These are phyloP conservation scores for Metopia argyrocephala DNA, from an alignment of 2,888 invertebrate species.

Conservation along the genomic window DNA sequence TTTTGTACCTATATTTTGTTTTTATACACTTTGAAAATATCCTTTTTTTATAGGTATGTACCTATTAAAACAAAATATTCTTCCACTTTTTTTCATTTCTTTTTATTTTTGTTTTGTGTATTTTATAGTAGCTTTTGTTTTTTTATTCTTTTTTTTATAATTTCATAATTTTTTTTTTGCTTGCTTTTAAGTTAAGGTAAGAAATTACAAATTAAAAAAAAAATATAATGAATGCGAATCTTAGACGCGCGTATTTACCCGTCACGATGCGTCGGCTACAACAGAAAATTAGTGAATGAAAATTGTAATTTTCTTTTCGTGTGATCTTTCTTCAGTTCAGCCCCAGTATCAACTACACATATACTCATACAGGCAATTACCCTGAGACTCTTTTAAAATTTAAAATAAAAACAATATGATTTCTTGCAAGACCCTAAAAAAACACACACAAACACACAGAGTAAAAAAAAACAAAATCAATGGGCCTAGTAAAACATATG, in stretches of 20 bases:
- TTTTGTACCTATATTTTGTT: constrained; percentile 9
- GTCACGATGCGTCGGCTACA: constrained; percentile 71
- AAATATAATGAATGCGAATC: constrained; percentile 7
- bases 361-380: constrained; percentile 19
- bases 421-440: constrained; percentile 42
- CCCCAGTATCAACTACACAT: constrained; percentile 50
- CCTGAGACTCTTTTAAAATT: constrained; percentile 43
- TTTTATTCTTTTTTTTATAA: background rate
- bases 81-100: constrained; percentile 6
- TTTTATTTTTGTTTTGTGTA: background rate
- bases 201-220: background rate
- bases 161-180: constrained; percentile 16
- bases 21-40: constrained; percentile 30
- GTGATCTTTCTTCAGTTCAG: constrained; percentile 70
- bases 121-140: background rate
- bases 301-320: constrained; percentile 74
- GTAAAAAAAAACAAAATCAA: constrained; percentile 19
- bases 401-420: constrained; percentile 37
- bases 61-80: background rate
- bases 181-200: background rate
- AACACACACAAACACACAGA: constrained; percentile 15
- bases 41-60: background rate
- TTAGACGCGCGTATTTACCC: constrained; percentile 54
- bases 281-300: constrained; percentile 76
- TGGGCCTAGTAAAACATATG: constrained; percentile 41